Base-by-base conservation (phyloP, 2,797 vertebrate genomes). In the Lemur catta region DNA sequence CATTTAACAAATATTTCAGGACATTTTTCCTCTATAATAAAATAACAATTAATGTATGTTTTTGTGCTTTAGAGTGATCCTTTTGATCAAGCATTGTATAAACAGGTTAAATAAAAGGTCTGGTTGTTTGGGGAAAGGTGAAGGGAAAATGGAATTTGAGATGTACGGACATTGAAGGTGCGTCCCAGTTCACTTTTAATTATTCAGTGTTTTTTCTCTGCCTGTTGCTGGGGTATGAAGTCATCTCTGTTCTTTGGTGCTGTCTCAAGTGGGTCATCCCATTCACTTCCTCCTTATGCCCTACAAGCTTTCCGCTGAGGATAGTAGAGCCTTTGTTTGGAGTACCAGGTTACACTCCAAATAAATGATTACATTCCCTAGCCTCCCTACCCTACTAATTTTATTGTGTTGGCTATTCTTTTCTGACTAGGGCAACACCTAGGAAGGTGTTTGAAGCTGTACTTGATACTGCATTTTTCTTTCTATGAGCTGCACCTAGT, bases 11-110 rank as follows among this genome's bases (percentile, higher is more conserved):
- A 89, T 84, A 52, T 69, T 94, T 96, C 61, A 55, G 35, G 65
- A 85, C 96, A 95, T 94, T 96, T 95, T 97, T 93, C 86, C 78
- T 94, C 71, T 96, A 61, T 33, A 98, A 97, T 97, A 97, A 98
- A 98, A 59, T 88, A 57, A 78, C 69, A 72, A 13, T 78, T 93
- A 94, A 94, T 89, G 35, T 94, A 63, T 52, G 63, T 65, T 61
- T 57, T 38, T 87, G 10, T 81, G 28, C 50, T 93, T 41, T 65
- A 35, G 84, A 93, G 71, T 79, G 52, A 93, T 72, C 22, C 46
- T 17, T 96, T 90, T 61, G 79, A 80, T 69, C 33, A 46, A 63
- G 55, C 30, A 38, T 84, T 38, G 1, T 41, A 71, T 57, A 61
- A 84, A 75, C 61, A 92, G 14, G 48, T 71, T 90, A 35, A 90